Percentiles rank a stretch among this genome's conserved stretches.
Conservation (phyloP, 2,888 invertebrate genomes). For the Plagodis pulveraria region DNA sequence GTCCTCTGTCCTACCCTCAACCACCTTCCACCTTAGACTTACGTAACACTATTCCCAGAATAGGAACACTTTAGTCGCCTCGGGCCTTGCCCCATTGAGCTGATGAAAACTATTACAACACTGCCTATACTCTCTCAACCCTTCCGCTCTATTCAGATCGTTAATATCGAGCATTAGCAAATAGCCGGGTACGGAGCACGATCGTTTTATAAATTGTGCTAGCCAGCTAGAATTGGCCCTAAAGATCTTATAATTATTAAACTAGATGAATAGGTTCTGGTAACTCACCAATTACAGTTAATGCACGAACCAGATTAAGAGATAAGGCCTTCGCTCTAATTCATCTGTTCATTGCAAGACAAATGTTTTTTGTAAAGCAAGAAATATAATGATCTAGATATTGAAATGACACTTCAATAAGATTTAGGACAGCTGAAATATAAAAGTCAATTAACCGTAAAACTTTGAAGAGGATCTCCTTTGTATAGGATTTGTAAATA, state of each 20-base stretch:
- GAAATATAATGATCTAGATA: background rate
- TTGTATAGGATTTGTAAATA: background rate
- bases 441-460: too few species aligned
- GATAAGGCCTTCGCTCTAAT: constrained; percentile 17
- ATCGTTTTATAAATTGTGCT: constrained; percentile 61
- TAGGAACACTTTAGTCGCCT: constrained; percentile 59
- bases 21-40: constrained; percentile 66
- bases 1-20: constrained; percentile 67
- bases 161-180: constrained; percentile 62
- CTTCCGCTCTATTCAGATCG: constrained; percentile 50
- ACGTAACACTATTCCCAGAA: constrained; percentile 71
- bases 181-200: constrained; percentile 60
- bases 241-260: constrained; percentile 40
- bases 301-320: constrained; percentile 18
- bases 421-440: too few species aligned
- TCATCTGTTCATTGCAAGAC: background rate
- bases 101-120: constrained; percentile 65
- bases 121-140: constrained; percentile 40
- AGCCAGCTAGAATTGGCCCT: constrained; percentile 41
- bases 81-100: constrained; percentile 69
- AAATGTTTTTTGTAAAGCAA: background rate
- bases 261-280: constrained; percentile 35
- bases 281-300: constrained; percentile 29
- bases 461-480: too few species aligned
- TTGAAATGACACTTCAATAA: too few species aligned